phyloP scores from a whole-genome alignment of 53 echinoderm and acorn worm genomes.

The Echinarachnius parma region DNA sequence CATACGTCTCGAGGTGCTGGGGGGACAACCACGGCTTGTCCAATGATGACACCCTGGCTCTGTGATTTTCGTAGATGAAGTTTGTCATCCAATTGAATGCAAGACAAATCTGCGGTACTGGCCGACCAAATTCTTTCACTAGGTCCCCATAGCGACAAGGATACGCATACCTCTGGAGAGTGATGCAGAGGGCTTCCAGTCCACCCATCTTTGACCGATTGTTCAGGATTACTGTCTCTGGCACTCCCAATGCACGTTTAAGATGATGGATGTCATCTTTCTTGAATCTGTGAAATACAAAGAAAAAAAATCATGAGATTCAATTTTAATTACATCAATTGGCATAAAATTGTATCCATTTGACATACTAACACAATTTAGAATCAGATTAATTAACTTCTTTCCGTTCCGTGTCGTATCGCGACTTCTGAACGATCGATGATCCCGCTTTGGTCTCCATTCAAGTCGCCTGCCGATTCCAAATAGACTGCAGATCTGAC shows the following conservation, averaged over 20 bases:
- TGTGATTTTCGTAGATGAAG: constrained; percentile 25
- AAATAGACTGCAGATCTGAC: too few species aligned
- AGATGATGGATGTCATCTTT: constrained; percentile 43
- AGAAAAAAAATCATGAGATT: not conserved
- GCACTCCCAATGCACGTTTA: constrained; percentile 4
- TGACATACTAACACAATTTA: too few species aligned
- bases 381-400: not conserved
- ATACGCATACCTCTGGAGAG: constrained; percentile 32
- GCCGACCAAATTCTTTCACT: constrained; percentile 28
- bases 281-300: constrained; percentile 32
- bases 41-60: constrained; percentile 9
- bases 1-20: constrained; percentile 10
- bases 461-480: too few species aligned
- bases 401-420: not conserved
- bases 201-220: constrained; percentile 11
- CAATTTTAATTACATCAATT: too few species aligned
- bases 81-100: constrained; percentile 40
- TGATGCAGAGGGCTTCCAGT: constrained; percentile 39
- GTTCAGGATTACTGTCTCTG: constrained; percentile 8
- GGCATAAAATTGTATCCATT: too few species aligned
- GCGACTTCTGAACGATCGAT: too few species aligned
- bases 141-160: constrained; percentile 44
- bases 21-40: constrained; percentile 42
- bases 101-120: constrained; percentile 30
- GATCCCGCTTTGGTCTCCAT: too few species aligned